Percentiles rank a stretch among this genome's conserved stretches.
These are phyloP conservation scores for Passer montanus DNA, from an alignment of 2,113 vertebrate species.

Conservation along the genomic window DNA sequence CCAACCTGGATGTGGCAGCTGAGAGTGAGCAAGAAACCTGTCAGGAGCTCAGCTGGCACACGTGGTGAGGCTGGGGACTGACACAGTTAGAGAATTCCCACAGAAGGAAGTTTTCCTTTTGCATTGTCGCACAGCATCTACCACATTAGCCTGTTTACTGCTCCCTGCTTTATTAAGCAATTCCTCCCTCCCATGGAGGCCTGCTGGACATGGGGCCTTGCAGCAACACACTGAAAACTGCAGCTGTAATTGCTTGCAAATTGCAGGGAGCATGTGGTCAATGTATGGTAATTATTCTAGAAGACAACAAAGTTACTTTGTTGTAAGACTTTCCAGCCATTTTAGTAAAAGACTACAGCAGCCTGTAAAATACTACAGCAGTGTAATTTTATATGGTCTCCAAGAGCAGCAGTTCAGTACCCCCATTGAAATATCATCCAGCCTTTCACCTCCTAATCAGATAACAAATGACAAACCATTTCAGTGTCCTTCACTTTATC, in stretches of 20 bases:
- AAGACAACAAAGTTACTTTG: background rate
- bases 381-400: background rate
- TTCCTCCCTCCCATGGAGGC: background rate
- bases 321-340: background rate
- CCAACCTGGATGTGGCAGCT: background rate
- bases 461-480: background rate
- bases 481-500: conserved; percentile 11
- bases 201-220: background rate
- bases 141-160: background rate
- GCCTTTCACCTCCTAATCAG: conserved; percentile 39
- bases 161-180: background rate
- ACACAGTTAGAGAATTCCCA: background rate
- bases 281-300: background rate
- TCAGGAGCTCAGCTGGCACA: background rate
- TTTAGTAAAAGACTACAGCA: background rate
- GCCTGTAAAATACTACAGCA: background rate
- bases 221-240: background rate
- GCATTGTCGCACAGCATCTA: background rate
- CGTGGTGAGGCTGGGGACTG: accelerated
- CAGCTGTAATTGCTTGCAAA: background rate
- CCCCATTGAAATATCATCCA: background rate
- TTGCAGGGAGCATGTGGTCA: background rate
- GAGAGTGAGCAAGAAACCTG: background rate
- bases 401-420: conserved; percentile 5
- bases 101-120: background rate